Conservation (phyloP, 2,888 invertebrate species). For the Athalia rosae region DNA sequence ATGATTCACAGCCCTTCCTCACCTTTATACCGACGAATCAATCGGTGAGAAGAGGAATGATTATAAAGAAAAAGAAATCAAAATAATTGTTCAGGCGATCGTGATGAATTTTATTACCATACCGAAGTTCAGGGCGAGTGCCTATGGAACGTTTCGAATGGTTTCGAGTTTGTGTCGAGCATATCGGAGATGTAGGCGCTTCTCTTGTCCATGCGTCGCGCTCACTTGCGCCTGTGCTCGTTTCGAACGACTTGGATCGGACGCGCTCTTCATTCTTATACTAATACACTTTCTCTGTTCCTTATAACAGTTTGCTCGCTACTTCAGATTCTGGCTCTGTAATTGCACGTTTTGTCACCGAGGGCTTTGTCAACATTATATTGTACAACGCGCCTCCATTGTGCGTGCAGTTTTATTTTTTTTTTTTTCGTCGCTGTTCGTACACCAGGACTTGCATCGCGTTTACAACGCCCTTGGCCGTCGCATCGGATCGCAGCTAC, state of each 20-base stretch:
- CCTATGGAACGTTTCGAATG: neutral
- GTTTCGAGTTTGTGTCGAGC: neutral
- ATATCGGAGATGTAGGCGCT: slow-evolving; percentile 17
- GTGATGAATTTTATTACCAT: neutral
- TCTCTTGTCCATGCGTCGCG: slow-evolving; percentile 9
- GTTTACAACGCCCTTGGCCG: neutral
- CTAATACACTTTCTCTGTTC: slow-evolving; percentile 21
- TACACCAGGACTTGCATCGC: neutral
- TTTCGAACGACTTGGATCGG: neutral
- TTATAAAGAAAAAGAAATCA: too few species aligned
- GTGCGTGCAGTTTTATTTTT: neutral
- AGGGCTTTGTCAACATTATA: too few species aligned
- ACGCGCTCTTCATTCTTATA: neutral
- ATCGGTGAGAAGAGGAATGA: too few species aligned
- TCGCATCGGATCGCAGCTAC: neutral
- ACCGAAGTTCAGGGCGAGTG: neutral
- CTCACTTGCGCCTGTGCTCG: slow-evolving; percentile 11
- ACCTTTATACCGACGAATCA: too few species aligned
- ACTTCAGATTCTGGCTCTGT: slow-evolving; percentile 23
- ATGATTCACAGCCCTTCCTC: too few species aligned
- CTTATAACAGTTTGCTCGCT: neutral
- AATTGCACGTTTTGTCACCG: slow-evolving; percentile 15
- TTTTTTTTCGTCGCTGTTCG: neutral
- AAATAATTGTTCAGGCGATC: too few species aligned
- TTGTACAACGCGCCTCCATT: too few species aligned